phyloP scores from a whole-genome alignment of 2,113 vertebrate genomes.

The Crotalus tigris region DNA sequence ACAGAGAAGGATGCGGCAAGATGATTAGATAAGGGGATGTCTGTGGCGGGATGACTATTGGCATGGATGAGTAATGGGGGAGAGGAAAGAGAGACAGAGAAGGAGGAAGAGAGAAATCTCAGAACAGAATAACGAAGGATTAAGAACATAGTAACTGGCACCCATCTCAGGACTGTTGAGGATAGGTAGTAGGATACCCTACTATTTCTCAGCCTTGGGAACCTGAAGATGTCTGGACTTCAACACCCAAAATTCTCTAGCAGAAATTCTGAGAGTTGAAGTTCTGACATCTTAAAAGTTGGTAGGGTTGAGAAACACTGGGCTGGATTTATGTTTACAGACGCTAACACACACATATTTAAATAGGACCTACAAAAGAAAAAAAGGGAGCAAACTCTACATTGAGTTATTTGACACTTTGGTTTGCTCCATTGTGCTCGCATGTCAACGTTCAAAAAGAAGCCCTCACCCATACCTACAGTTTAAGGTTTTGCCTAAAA shows the following conservation, averaged over 20 bases:
- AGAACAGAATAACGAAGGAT: not conserved
- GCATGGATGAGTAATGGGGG: too few relatives aligned
- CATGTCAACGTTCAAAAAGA: not conserved
- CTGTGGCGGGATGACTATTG: too few relatives aligned
- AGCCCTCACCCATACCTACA: not conserved
- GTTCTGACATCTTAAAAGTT: not conserved
- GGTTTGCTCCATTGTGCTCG: not conserved
- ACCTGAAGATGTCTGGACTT: too few relatives aligned
- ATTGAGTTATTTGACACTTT: not conserved
- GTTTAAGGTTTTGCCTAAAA: not conserved
- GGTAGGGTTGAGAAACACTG: not conserved
- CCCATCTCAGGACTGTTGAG: too few relatives aligned
- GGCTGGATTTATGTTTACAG: not conserved
- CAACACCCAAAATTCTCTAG: not conserved
- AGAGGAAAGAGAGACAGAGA: not conserved
- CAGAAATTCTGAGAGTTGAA: not conserved
- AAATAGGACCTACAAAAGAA: not conserved
- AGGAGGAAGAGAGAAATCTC: not conserved
- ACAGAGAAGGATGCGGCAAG: too few relatives aligned
- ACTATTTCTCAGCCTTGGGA: too few relatives aligned
- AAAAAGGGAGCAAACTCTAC: not conserved
- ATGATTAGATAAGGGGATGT: too few relatives aligned
- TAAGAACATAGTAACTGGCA: too few relatives aligned
- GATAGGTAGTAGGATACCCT: too few relatives aligned
- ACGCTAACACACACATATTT: not conserved